A percentile compares a stretch with the other conserved stretches of the same genome.
phyloP scores from a whole-genome alignment of 2,888 invertebrate genomes.

The Agrochola lychnidis region DNA sequence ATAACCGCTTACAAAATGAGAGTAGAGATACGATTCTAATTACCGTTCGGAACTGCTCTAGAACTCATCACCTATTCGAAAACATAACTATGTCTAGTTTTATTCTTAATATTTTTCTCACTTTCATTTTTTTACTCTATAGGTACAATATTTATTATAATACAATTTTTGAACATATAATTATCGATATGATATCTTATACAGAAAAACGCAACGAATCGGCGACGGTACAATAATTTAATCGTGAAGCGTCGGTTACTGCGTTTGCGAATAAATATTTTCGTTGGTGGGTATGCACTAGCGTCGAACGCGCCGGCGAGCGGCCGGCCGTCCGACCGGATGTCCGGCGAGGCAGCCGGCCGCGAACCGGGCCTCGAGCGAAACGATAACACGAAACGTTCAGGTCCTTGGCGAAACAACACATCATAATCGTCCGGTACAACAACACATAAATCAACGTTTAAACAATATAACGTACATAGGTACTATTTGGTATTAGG shows the following conservation, averaged over 20 bases:
- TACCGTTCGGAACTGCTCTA: conserved; percentile 84
- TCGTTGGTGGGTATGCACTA: conserved; percentile 82
- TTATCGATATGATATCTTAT: conserved; percentile 90
- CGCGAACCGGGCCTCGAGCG: conserved; percentile 62
- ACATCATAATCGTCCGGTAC: conserved; percentile 79
- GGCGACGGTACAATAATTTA: conserved; percentile 87
- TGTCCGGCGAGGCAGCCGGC: conserved; percentile 46
- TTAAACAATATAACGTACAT: conserved; percentile 87
- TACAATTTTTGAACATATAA: conserved; percentile 90
- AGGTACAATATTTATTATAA: conserved; percentile 89
- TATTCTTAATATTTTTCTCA: conserved; percentile 90
- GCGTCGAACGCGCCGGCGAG: conserved; percentile 53
- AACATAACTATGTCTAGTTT: conserved; percentile 89
- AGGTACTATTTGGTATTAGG: conserved; percentile 88
- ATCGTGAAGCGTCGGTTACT: conserved; percentile 87
- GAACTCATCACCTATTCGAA: conserved; percentile 86
- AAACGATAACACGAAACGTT: conserved; percentile 67
- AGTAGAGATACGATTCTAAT: conserved; percentile 85
- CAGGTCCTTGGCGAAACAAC: conserved; percentile 71
- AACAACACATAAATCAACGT: conserved; percentile 86
- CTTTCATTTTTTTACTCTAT: conserved; percentile 90
- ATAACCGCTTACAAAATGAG: conserved; percentile 90
- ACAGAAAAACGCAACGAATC: conserved; percentile 89
- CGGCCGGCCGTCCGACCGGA: conserved; percentile 49
- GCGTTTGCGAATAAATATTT: conserved; percentile 87